Evolutionary conservation across 2,888 invertebrate species (phyloP), one percentile per base, ranked within the genome.

Genomic region (Parelbella ahira): DNA sequence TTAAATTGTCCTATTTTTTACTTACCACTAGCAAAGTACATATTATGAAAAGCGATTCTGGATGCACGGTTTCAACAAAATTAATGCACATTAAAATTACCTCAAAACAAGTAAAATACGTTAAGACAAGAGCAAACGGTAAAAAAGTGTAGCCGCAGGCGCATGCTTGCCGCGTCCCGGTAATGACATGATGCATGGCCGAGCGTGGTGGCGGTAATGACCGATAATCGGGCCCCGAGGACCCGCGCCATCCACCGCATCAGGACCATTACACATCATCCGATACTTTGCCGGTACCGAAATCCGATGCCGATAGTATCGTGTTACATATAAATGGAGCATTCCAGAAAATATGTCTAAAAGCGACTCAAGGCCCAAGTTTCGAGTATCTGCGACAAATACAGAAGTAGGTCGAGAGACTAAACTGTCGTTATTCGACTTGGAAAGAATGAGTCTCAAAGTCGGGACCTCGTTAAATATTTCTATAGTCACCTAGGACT

Each of bases 171-270:
- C 27, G 44, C 47, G 46, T 44, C 46, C 56, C 56, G 45, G 63
- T 70, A 68, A 74, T 71, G 56, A 59, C 62, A 61, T 58, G 69
- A 69, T 62, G 68, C 60, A 67, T 45, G 30, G 20, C 21, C 4
- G 7, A 15, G 38, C 23, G 21, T 11, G 38, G 15, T 12, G 37
- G 23, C 43, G 43, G 70, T 72, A 77, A 76, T 77, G 68, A 72
- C 68, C 68, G 65, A 69, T 78, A 77, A 76, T 73, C 74, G 60
- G 52, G 61, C 75, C 77, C 66, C 43, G 60, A 63, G 72, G 78
- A 68, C 63, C 51, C 41, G 8, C 12, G 8, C 11, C 6, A 6
- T 25, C 25, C 11, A 11, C 25, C 10, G 11, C 10, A 25, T 25
- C n/a, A n/a, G n/a, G n/a, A n/a, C n/a, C n/a, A n/a, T n/a, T n/a